These are phyloP conservation scores for Heliothis subflexa DNA, from an alignment of 1,140 invertebrate species.

Conservation along the genomic window DNA sequence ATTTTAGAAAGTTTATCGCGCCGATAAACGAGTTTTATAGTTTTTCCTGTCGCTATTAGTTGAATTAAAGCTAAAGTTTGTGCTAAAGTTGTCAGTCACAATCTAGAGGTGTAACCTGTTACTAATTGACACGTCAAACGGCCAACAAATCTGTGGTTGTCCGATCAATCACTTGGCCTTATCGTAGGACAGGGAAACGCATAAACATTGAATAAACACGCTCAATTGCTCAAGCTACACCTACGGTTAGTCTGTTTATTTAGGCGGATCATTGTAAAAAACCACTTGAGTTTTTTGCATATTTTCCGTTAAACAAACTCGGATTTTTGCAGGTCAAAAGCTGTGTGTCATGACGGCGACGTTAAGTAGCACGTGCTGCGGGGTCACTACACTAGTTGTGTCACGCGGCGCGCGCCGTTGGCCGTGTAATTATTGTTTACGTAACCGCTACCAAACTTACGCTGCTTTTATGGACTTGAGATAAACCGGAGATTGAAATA, in stretches of 20 bases:
- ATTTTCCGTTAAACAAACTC: conserved; percentile 18
- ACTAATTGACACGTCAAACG: neutral
- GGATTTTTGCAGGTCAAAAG: conserved; percentile 29
- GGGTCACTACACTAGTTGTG: conserved; percentile 23
- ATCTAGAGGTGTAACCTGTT: neutral
- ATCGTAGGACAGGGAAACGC: neutral
- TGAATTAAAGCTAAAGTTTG: neutral
- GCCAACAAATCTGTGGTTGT: neutral
- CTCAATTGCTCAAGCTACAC: too few species aligned
- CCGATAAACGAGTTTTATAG: too few species aligned
- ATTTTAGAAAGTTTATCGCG: conserved; percentile 5
- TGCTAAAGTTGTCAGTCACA: neutral
- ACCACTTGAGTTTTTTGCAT: neutral
- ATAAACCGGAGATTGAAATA: too few species aligned
- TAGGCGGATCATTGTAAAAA: too few species aligned
- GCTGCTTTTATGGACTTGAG: neutral
- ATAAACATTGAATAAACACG: too few species aligned
- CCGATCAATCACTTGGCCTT: neutral
- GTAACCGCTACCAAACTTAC: conserved; percentile 43
- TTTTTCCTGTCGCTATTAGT: neutral
- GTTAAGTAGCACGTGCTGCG: conserved; percentile 13
- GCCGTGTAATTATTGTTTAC: conserved; percentile 66
- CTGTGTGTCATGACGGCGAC: too few species aligned
- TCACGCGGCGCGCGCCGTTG: conserved; percentile 43
- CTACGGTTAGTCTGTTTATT: neutral